Evolutionary conservation across 2,888 invertebrate genomes (phyloP), one percentile per base, ranked within the genome.

Genomic region (Drosophila rubida): DNA sequence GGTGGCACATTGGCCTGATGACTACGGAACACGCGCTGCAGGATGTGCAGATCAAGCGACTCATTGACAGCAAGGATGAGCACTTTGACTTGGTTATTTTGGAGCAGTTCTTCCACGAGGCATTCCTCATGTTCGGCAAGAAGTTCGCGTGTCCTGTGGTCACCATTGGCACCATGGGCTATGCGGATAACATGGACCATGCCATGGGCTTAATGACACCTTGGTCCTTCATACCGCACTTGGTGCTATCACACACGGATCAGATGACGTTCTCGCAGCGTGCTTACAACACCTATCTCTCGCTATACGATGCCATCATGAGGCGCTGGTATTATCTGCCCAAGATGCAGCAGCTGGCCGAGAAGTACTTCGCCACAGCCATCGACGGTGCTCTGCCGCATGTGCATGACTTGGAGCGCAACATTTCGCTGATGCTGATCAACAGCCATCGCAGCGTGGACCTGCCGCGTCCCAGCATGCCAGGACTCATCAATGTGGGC

Each of bases 391-490:
- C 89, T 0, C 55, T 92, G 7, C 93, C 93, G 0, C 81, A 91
- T 4, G 82, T 93, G 1, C 83, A 89, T 1, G 91, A 93, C 9
- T 64, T 94, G 37, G 93, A 93, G 72, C 92, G 90, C 9, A 93
- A 92, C 48, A 91, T 93, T 6, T 93, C 93, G 0, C 57, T 94
- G 27, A 91, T 93, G 61, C 72, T 94, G 32, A 90, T 93, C 2
- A 94, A 94, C 78, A 92, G 93, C 8, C 94, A 94, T 87, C 91
- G 92, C 44, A 92, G 92, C 45, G 75, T 93, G n/a, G 91, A 92
- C 49, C 88, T 92, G 3, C 91, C 93, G 0, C 89, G 92, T 30
- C 93, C 94, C 0, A 85, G 90, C 4, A 91, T 91, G 90, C 90
- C 92, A 0, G 91, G 91, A 0, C 76, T 91, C 0, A 70, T 92